phyloP scores from a whole-genome alignment of 2,113 vertebrate species.

The Cebus imitator region DNA sequence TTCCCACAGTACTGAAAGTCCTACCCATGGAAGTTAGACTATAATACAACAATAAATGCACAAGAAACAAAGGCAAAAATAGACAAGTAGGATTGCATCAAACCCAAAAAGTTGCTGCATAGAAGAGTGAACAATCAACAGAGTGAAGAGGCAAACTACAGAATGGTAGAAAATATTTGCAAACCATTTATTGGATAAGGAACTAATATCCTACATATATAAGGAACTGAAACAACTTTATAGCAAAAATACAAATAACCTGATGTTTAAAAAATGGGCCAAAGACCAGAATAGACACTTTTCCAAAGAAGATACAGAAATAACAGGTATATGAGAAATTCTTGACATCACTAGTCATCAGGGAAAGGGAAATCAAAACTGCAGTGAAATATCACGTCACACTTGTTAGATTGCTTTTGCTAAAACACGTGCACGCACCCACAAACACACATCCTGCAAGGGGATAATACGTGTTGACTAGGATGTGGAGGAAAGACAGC shows the following conservation, averaged over 20 bases:
- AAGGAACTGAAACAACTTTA: background rate
- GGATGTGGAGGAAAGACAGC: background rate
- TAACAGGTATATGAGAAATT: background rate
- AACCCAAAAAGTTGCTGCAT: background rate
- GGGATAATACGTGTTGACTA: background rate
- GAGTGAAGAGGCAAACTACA: background rate
- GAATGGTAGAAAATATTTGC: background rate
- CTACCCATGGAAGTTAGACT: too few relatives aligned
- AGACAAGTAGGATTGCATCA: background rate
- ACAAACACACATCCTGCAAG: too few relatives aligned
- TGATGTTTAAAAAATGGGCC: background rate
- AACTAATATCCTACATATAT: background rate
- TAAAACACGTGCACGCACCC: background rate
- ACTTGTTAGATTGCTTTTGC: background rate
- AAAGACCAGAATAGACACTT: background rate
- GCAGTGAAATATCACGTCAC: background rate
- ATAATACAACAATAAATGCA: background rate
- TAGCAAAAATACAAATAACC: background rate
- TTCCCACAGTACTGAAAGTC: too few relatives aligned
- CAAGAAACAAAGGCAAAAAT: background rate
- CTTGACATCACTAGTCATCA: background rate
- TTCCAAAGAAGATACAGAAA: background rate
- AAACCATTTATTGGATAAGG: background rate
- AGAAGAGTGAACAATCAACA: background rate
- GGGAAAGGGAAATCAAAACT: background rate